A percentile compares a stretch with the other conserved stretches of the same genome.
phyloP scores from a whole-genome alignment of 2,113 vertebrate genomes.

The Bufo bufo region DNA sequence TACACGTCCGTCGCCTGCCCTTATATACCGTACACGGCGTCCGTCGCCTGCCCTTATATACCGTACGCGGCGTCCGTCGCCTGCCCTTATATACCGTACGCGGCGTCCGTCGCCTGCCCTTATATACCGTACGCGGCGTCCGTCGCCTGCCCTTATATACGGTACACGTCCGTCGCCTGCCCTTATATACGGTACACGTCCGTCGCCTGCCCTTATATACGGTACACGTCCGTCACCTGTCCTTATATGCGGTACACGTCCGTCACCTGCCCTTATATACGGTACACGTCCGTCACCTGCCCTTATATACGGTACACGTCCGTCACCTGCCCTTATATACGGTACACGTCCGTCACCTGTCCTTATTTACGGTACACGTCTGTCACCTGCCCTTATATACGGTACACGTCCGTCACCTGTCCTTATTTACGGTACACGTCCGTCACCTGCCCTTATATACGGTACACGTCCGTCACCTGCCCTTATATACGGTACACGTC shows the following conservation, averaged over 20 bases:
- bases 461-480: background rate
- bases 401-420: background rate
- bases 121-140: no score
- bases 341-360: accelerated
- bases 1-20: background rate
- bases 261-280: background rate
- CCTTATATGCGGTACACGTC: background rate
- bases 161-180: background rate
- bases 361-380: background rate
- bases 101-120: no score
- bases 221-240: background rate
- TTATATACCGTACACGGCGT: background rate
- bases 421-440: background rate
- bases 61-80: background rate
- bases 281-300: background rate
- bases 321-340: no score
- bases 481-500: background rate
- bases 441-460: background rate
- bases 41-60: background rate
- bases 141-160: no score
- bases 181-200: background rate
- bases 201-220: background rate
- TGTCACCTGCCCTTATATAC: background rate
- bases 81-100: background rate
- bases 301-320: background rate